Percentiles rank a stretch among this genome's conserved stretches.
Evolutionary conservation across 1,140 invertebrate genomes (phyloP).

Genomic region (Drosophila navojoa): DNA sequence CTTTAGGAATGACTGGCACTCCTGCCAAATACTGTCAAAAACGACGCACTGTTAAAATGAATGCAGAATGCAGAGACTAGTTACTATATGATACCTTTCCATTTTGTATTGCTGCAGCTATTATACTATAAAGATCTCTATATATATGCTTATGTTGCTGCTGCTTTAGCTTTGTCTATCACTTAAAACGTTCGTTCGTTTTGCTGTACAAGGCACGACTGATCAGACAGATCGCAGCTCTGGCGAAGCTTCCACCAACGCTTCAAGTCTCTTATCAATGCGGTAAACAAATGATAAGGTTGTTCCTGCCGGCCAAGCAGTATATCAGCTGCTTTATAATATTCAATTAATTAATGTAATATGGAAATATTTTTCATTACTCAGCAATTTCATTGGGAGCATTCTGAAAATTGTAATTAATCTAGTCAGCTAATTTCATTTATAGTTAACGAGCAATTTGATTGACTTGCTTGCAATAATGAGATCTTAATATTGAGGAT

Average conservation of each 20-base stretch:
- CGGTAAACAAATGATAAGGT: slow-evolving; percentile 30
- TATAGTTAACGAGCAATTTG: too few species aligned
- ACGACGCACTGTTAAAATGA: not conserved
- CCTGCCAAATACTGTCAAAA: slow-evolving; percentile 61
- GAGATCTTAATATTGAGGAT: too few species aligned
- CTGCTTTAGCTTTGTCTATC: slow-evolving; percentile 32
- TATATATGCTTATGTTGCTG: slow-evolving; percentile 1
- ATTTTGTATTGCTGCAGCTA: slow-evolving; percentile 31
- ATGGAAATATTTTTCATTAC: too few species aligned
- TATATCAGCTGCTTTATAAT: not conserved
- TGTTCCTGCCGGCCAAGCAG: slow-evolving; percentile 17
- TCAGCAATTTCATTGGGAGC: too few species aligned
- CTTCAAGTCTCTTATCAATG: slow-evolving; percentile 31
- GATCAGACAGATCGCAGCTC: slow-evolving; percentile 33
- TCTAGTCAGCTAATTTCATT: too few species aligned
- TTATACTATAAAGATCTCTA: slow-evolving; percentile 13
- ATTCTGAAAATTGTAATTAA: too few species aligned
- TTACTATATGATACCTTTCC: slow-evolving; percentile 54
- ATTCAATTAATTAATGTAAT: not conserved
- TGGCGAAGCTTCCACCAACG: slow-evolving; percentile 22
- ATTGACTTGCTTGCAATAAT: too few species aligned
- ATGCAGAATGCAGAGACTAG: not conserved
- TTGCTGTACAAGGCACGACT: slow-evolving; percentile 41
- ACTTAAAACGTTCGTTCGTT: slow-evolving; percentile 33
- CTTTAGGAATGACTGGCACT: slow-evolving; percentile 71